These are phyloP conservation scores for Tinea semifulvella DNA, from an alignment of 2,888 invertebrate genomes.

Conservation along the genomic window DNA sequence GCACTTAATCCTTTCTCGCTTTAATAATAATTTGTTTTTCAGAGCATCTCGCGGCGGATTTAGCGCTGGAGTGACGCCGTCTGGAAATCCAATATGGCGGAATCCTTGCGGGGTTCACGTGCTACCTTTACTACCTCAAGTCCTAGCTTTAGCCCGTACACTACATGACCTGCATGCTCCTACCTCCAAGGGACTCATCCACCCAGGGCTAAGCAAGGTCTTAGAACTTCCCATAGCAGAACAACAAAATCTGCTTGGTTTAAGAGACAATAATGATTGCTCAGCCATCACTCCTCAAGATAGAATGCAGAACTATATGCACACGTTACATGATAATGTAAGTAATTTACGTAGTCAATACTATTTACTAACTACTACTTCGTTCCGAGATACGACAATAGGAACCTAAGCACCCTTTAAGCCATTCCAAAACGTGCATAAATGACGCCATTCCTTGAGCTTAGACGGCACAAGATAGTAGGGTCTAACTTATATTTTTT, in stretches of 20 bases:
- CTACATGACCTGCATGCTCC: conserved; percentile 84
- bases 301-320: conserved; percentile 86
- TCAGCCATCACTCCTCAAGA: conserved; percentile 71
- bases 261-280: conserved; percentile 54
- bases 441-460: too few species aligned
- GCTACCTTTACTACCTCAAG: conserved; percentile 80
- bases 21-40: conserved; percentile 5
- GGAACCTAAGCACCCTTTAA: too few species aligned
- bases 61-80: conserved; percentile 76
- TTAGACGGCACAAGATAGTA: too few species aligned
- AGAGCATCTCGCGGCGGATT: conserved; percentile 86
- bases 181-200: conserved; percentile 68
- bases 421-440: too few species aligned
- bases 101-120: conserved; percentile 89
- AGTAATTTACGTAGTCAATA: too few species aligned
- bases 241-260: conserved; percentile 77
- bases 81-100: conserved; percentile 82
- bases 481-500: too few species aligned
- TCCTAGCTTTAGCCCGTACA: conserved; percentile 79
- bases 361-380: too few species aligned
- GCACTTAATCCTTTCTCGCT: too few species aligned
- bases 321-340: conserved; percentile 76
- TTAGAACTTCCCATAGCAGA: conserved; percentile 80
- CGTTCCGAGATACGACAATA: too few species aligned
- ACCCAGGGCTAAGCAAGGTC: conserved; percentile 74